phyloP scores from a whole-genome alignment of 2,888 invertebrate genomes.

The Lapara coniferarum region DNA sequence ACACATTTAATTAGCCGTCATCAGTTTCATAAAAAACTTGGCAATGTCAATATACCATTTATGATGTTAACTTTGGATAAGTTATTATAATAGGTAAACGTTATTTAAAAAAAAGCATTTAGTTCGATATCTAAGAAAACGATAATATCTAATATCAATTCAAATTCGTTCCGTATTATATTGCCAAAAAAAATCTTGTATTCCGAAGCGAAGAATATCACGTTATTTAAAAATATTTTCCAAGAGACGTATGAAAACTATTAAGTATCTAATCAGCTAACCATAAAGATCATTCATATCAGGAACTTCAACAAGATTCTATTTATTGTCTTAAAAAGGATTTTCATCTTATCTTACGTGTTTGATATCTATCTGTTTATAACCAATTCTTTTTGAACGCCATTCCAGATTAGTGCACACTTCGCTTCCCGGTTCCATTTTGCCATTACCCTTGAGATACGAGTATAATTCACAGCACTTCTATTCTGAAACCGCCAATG shows the following conservation, averaged over 20 bases:
- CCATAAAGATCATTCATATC: not conserved
- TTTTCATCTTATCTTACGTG: no score
- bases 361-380: not conserved
- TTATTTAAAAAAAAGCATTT: slow-evolving; percentile 32
- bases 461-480: slow-evolving; percentile 78
- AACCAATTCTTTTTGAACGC: not conserved
- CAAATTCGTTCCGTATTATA: slow-evolving; percentile 2
- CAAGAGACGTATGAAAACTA: not conserved
- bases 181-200: not conserved
- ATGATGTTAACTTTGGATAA: slow-evolving; percentile 35
- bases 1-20: slow-evolving; percentile 5
- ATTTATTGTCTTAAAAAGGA: no score
- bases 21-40: slow-evolving; percentile 1
- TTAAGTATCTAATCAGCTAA: not conserved
- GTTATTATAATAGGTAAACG: slow-evolving; percentile 40
- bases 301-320: not conserved
- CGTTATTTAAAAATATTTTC: not conserved
- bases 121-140: not conserved
- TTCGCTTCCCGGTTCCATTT: slow-evolving; percentile 46
- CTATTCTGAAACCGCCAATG: slow-evolving; percentile 71
- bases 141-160: not conserved
- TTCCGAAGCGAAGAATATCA: not conserved
- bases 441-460: slow-evolving; percentile 73
- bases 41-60: slow-evolving; percentile 20
- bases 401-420: slow-evolving; percentile 3